Conservation (phyloP, 1,140 invertebrate genomes). For the Ganaspis sp. region DNA sequence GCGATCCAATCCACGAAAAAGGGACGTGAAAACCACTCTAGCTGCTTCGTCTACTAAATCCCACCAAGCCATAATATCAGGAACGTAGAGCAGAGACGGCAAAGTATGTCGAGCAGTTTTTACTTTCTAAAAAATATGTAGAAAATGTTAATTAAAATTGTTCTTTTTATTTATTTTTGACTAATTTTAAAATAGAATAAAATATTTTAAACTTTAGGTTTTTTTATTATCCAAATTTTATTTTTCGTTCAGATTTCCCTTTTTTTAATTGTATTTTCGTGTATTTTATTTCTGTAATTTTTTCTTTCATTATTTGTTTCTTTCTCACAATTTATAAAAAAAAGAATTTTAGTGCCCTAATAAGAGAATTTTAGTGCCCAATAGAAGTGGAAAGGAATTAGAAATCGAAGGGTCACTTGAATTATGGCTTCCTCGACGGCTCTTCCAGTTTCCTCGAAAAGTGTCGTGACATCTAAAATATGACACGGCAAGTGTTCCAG, state of each 20-base stretch:
- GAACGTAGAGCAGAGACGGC: constrained; percentile 75
- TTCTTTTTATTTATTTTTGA: too few species aligned
- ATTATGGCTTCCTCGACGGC: constrained; percentile 81
- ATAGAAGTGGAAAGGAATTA: constrained; percentile 3
- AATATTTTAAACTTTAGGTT: too few species aligned
- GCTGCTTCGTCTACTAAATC: constrained; percentile 72
- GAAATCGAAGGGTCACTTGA: constrained; percentile 72
- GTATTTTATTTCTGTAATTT: too few species aligned
- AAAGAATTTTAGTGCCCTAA: too few species aligned
- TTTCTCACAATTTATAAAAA: too few species aligned
- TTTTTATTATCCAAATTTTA: too few species aligned
- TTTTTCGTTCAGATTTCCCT: too few species aligned
- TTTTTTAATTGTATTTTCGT: too few species aligned
- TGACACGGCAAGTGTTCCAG: constrained; percentile 72
- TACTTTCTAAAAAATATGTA: constrained; percentile 65
- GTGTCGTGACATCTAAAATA: constrained; percentile 67
- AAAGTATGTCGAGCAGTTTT: constrained; percentile 70
- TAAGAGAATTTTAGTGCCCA: too few species aligned
- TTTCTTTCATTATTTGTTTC: too few species aligned
- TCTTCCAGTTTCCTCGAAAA: constrained; percentile 76
- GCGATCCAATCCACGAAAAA: constrained; percentile 73
- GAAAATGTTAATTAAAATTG: constrained; percentile 35
- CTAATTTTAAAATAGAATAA: too few species aligned
- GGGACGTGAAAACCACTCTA: constrained; percentile 72
- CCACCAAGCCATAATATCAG: constrained; percentile 77